Conservation (phyloP, 2,113 vertebrate species). For the Heterotis niloticus region DNA sequence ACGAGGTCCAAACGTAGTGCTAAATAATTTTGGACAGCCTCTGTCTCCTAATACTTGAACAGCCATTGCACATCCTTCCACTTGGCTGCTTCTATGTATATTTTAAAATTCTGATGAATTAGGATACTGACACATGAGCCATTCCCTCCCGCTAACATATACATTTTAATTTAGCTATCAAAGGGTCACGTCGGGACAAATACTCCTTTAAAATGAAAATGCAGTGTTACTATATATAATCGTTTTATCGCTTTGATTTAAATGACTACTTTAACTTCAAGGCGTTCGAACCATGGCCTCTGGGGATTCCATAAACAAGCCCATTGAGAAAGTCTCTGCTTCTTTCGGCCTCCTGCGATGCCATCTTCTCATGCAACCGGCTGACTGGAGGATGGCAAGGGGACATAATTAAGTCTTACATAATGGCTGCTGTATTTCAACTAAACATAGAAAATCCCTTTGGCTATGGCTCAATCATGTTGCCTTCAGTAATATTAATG, state of each 20-base stretch:
- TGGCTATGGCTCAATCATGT: constrained; percentile 20
- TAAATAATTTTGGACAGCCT: no score
- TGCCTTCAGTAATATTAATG: constrained; percentile 15
- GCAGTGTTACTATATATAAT: background rate
- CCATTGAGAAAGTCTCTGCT: background rate
- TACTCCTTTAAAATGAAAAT: background rate
- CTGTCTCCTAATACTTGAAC: no score
- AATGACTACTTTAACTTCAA: background rate
- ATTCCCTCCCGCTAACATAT: no score
- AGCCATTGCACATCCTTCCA: no score
- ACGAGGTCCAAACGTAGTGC: no score
- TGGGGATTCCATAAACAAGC: background rate
- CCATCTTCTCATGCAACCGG: background rate
- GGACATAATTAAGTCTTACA: constrained; percentile 27
- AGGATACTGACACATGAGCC: no score
- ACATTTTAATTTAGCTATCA: no score
- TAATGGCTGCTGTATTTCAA: constrained; percentile 20
- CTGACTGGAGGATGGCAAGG: constrained; percentile 10
- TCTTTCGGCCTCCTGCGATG: background rate
- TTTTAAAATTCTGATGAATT: no score
- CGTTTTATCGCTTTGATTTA: background rate
- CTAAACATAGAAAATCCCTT: constrained; percentile 23
- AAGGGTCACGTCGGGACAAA: no score
- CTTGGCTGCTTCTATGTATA: no score
- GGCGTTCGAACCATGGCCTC: background rate